Percentiles rank a stretch among this genome's conserved stretches.
These are phyloP conservation scores for Himantopus leucocephalus DNA, from an alignment of 2,113 vertebrate genomes.

Conservation along the genomic window DNA sequence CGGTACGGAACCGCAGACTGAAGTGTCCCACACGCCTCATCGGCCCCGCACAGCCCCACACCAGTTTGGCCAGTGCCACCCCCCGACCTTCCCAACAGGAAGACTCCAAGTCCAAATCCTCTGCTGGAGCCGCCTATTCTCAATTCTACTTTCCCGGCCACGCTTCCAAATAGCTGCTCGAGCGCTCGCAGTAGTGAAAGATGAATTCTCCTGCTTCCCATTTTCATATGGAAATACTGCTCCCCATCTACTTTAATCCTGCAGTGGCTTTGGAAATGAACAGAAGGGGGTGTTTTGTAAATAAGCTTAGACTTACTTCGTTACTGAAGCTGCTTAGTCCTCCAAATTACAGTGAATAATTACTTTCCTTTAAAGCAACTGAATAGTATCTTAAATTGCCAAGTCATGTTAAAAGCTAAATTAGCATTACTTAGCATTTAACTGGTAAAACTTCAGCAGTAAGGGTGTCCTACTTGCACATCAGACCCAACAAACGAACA, in stretches of 20 bases:
- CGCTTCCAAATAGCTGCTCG: background rate
- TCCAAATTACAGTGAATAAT: background rate
- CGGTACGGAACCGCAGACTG: no score
- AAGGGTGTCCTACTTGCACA: background rate
- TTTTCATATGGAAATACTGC: background rate
- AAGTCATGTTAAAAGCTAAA: background rate
- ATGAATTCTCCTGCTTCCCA: background rate
- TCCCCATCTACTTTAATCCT: background rate
- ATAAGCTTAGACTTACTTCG: background rate
- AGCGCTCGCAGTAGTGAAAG: background rate
- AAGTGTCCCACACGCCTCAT: accelerated
- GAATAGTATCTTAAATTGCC: background rate
- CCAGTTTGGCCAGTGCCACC: no score
- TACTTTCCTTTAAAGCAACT: background rate
- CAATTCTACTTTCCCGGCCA: background rate
- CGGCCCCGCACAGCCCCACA: background rate
- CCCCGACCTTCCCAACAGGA: background rate
- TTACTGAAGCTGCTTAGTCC: background rate
- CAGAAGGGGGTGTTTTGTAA: background rate
- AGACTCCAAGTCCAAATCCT: background rate
- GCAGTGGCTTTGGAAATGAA: background rate
- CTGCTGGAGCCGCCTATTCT: background rate
- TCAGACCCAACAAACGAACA: background rate
- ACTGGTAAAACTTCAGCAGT: background rate
- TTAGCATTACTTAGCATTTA: background rate